These are phyloP conservation scores for Drosophila kanekoi DNA, from an alignment of 2,888 invertebrate genomes.

Conservation along the genomic window DNA sequence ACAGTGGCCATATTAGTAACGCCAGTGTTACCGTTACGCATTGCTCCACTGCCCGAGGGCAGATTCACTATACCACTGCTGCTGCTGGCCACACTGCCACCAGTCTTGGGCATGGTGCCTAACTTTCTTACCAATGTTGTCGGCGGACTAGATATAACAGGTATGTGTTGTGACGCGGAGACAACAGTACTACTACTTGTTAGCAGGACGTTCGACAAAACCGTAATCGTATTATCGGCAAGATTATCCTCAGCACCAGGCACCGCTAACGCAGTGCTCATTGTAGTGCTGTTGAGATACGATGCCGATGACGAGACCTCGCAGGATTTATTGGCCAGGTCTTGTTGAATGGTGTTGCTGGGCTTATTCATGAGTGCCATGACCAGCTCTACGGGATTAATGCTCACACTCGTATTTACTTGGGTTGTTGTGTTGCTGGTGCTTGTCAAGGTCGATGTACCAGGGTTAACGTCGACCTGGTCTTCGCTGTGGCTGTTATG, in stretches of 20 bases:
- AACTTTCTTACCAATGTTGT: conserved; percentile 76
- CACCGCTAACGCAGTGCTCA: conserved; percentile 57
- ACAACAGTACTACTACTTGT: conserved; percentile 58
- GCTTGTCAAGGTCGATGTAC: conserved; percentile 57
- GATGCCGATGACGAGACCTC: conserved; percentile 56
- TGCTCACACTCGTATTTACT: conserved; percentile 85
- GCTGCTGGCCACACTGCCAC: conserved; percentile 78
- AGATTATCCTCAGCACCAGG: conserved; percentile 69
- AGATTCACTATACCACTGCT: conserved; percentile 63
- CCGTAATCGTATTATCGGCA: conserved; percentile 79
- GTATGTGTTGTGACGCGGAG: conserved; percentile 80
- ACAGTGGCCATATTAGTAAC: conserved; percentile 25
- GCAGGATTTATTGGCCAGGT: conserved; percentile 73
- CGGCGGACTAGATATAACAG: conserved; percentile 84
- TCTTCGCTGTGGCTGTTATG: conserved; percentile 52
- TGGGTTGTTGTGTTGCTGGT: conserved; percentile 85
- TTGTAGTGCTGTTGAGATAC: conserved; percentile 64
- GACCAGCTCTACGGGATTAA: conserved; percentile 87
- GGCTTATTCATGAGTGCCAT: conserved; percentile 87
- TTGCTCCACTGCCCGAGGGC: conserved; percentile 21
- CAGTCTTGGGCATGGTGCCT: conserved; percentile 74
- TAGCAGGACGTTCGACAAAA: conserved; percentile 83
- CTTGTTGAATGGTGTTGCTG: conserved; percentile 66
- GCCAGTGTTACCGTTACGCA: conserved; percentile 50
- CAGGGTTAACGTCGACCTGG: conserved; percentile 18